Base-by-base conservation (phyloP, 1,140 invertebrate genomes). In the Lineus longissimus region DNA sequence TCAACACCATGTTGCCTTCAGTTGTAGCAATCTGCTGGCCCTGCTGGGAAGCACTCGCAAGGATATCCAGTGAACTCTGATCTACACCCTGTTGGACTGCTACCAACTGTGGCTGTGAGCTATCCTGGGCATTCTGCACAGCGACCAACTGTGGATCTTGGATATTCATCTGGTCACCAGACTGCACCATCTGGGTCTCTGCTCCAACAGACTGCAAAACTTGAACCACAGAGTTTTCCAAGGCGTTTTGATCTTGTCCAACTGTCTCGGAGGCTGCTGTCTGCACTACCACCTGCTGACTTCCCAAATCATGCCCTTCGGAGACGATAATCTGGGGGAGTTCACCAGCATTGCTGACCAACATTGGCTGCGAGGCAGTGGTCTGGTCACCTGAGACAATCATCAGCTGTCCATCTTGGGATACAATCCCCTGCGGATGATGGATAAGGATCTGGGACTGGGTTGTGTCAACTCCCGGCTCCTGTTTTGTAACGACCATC, bases 141-240 rank as follows among this genome's bases (percentile, higher is more conserved):
- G 77, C 75, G 40, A 81, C 73, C 41, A 81, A 65, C 62, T 79
- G 77, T 31, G 73, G 65, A 51, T 61, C 60, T 40, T 64, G 61
- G 19, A 41, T 36, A 27, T 31, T 47, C 15, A n/a, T 17, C n/a
- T 59, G 58, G 22, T 17, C 36, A 19, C 36, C 57, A 7, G 57
- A 2, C 17, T 59, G 58, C 31, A 22, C 4, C 58, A 43, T 2
- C 31, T 36, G 33, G 23, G 13, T 27, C 0, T 36, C 43, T 1
- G 43, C 2, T 4, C 43, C 60, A 55, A 27, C 60, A 17, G 43
- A 47, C 22, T 61, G 41, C 6, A 33, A 29, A 13, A 47, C 60
- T n/a, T 6, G 30, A 6, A 54, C 29, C 2, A 31, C 47, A 27
- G 41, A 30, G 2, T 47, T 30, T 1, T 36, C 29, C 59, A 59